Evolutionary conservation across 1,140 invertebrate species (phyloP), one percentile per base, ranked within the genome.

Genomic region (Drosophila quadrilineata): DNA sequence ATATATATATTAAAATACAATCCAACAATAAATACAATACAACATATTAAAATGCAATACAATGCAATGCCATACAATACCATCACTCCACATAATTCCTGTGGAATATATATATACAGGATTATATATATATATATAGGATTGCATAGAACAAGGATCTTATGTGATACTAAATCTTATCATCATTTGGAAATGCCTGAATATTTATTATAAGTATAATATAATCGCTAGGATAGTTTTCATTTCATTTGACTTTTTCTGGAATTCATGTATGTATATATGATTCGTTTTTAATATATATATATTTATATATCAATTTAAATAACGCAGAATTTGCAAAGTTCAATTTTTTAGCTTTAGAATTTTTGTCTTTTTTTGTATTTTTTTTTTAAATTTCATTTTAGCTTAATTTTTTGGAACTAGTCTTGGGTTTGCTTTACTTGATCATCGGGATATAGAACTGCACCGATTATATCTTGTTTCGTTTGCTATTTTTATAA

Each of bases 21-120:
- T 79, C 73, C 85, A 87, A 87, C 84, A 85, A 70, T 87, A 73
- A 87, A 87, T 87, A 87, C 74, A 84, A 86, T 66, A 85, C 65
- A 84, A 85, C 69, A 84, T 71, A 85, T 79, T 77, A 66, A 67
- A 85, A 85, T 70, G 69, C 79, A 84, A 74, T 84, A 70, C 77
- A 82, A 69, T 79, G 53, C 49, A 33, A 68, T 63, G 29, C 43
- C 33, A 48, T 62, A 53, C 35, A 54, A 68, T 68, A 60, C 54
- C 48, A 54, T 56, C 36, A 63, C 31, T 79, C 46, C 46, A 70
- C 52, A 49, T 41, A 56, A 48, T 52, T 31, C 36, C 24, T 4
- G 6, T n/a, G n/a, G n/a, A n/a, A n/a, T 21, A 29, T 60, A 19
- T 50, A 49, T 45, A 8, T 19, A 36, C 8, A 28, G 19, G 21